These are phyloP conservation scores for Calidris pygmaea DNA, from an alignment of 2,113 vertebrate genomes.

Conservation along the genomic window DNA sequence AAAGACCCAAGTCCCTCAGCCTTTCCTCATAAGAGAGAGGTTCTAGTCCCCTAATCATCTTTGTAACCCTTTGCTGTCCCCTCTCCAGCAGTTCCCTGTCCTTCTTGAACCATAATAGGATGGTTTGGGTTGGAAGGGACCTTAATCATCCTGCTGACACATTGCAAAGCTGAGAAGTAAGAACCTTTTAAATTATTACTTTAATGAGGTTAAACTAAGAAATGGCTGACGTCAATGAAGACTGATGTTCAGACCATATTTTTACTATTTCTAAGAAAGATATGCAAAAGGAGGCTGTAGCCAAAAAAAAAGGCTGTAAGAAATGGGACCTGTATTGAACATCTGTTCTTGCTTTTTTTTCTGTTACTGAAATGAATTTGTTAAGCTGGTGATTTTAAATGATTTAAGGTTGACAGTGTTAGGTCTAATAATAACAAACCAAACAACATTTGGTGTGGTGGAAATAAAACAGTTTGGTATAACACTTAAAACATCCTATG, in stretches of 20 bases:
- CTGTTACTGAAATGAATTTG: neutral
- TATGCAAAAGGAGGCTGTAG: neutral
- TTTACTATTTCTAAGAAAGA: neutral
- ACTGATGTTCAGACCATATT: neutral
- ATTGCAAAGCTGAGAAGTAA: neutral
- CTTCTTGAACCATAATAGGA: no score
- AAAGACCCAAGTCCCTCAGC: no score
- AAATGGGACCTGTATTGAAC: neutral
- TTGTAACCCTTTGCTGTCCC: no score
- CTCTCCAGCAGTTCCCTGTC: no score
- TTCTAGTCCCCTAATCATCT: no score
- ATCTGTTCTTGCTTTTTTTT: neutral
- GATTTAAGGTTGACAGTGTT: neutral
- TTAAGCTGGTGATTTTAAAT: conserved; percentile 12
- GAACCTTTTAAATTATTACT: neutral
- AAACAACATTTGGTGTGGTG: neutral
- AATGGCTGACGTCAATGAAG: neutral
- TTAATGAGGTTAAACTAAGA: neutral
- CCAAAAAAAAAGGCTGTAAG: neutral
- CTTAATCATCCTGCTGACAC: neutral
- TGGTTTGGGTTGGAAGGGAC: no score
- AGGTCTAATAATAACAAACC: neutral
- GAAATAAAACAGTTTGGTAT: neutral
- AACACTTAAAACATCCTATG: neutral
- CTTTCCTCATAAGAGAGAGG: no score